Evolutionary conservation across 1,140 invertebrate species (phyloP).

Genomic region (Melitaea cinxia): DNA sequence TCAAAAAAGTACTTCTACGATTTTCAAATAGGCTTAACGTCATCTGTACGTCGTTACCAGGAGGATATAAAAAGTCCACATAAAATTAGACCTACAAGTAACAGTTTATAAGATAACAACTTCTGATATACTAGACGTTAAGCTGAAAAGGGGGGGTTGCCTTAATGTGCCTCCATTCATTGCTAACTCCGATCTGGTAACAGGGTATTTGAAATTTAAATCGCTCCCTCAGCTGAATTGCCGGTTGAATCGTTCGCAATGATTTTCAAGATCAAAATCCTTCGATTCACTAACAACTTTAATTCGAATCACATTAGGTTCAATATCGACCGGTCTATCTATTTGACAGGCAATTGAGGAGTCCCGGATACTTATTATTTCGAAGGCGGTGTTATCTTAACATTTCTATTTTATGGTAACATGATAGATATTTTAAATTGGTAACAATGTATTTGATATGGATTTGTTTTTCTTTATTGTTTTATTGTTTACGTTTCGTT

Average conservation of each 20-base stretch:
- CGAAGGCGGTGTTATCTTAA: slow-evolving; percentile 34
- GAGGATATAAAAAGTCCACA: neutral
- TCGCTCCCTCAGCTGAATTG: slow-evolving; percentile 47
- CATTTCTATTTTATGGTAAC: slow-evolving; percentile 31
- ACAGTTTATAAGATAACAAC: slow-evolving; percentile 14
- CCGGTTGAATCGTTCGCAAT: slow-evolving; percentile 32
- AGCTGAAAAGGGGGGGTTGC: slow-evolving; percentile 10
- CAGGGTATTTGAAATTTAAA: slow-evolving; percentile 65
- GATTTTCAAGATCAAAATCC: slow-evolving; percentile 32
- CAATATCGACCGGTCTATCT: slow-evolving; percentile 4
- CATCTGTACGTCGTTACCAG: too few relatives aligned
- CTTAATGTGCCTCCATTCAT: slow-evolving; percentile 59
- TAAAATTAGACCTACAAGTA: neutral
- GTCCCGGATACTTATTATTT: slow-evolving; percentile 34
- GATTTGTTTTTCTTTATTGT: slow-evolving; percentile 3
- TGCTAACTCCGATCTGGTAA: slow-evolving; percentile 60
- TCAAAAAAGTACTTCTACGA: too few relatives aligned
- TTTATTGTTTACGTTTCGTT: neutral
- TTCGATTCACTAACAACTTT: slow-evolving; percentile 16
- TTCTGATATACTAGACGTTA: slow-evolving; percentile 20
- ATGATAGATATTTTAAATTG: slow-evolving; percentile 11
- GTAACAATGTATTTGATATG: slow-evolving; percentile 18
- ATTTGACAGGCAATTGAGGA: slow-evolving; percentile 32
- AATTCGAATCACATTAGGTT: slow-evolving; percentile 2
- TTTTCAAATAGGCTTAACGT: too few relatives aligned